Evolutionary conservation across 2,888 invertebrate species (phyloP), one percentile per base, ranked within the genome.

Genomic region (Eristalis tenax): DNA sequence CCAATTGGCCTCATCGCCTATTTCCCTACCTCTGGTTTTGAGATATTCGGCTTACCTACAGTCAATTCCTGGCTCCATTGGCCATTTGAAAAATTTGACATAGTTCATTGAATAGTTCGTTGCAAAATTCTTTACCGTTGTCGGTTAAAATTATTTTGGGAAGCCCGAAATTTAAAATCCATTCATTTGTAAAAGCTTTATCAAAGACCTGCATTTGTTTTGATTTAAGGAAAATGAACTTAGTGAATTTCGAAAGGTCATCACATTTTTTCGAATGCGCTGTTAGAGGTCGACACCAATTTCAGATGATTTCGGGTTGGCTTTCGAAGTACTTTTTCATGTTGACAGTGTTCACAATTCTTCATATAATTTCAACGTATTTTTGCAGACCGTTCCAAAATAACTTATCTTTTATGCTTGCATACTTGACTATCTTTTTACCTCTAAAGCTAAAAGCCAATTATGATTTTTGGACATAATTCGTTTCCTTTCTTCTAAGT

Each of bases 331-430:
- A 40, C 40, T 40, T 40, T 40, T 13, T 40, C 40, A 40, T 40
- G 40, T 15, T 40, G 40, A 40, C 40, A 40, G n/a, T n/a, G n/a
- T n/a, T n/a, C n/a, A n/a, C n/a, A n/a, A n/a, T n/a, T n/a, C n/a
- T n/a, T n/a, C n/a, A 5, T 40, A 5, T 40, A 22, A 56, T 43
- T 69, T 57, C 18, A 26, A 69, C 15, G 32, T 69, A 32, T 18
- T 56, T 50, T 69, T 69, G 35, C 56, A 69, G 18, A 26, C 69
- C 56, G 56, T 32, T 56, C 56, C 56, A 69, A 23, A 40, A 66
- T 5, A 66, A 66, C 11, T 26, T 68, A 15, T 11, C 50, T 50
- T 68, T 50, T 40, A 68, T 43, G 26, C 40, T 66, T 23, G 43
- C 26, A 43, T 66, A 50, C 10, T 28, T 50, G 1, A 50, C 50